Percentiles rank a stretch among this genome's conserved stretches.
These are phyloP conservation scores for Eptesicus fuscus DNA, from an alignment of 2,113 vertebrate genomes.

Conservation along the genomic window DNA sequence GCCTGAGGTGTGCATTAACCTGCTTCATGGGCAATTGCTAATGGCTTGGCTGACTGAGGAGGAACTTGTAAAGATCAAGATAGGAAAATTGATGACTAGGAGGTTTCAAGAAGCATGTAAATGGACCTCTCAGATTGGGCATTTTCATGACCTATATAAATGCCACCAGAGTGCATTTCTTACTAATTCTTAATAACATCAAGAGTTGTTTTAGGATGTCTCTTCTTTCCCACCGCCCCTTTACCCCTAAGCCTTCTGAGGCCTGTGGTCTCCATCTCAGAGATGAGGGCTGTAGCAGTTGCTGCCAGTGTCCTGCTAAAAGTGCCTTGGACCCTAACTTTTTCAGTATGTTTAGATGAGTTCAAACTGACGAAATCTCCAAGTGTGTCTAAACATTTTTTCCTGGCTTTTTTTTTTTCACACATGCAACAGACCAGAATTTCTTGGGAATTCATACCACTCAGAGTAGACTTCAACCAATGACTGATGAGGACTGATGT, in stretches of 20 bases:
- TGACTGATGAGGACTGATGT: background rate
- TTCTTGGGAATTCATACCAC: background rate
- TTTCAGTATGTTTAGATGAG: background rate
- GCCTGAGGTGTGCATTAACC: background rate
- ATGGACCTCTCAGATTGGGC: background rate
- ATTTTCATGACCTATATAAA: background rate
- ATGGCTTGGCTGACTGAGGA: background rate
- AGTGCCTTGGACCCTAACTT: background rate
- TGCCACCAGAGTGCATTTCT: background rate
- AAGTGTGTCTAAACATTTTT: background rate
- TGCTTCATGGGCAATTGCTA: background rate
- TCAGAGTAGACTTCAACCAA: background rate
- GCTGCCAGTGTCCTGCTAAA: background rate
- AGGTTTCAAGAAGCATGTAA: background rate
- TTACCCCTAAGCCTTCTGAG: background rate
- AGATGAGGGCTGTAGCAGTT: background rate
- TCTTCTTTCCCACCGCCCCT: fast-evolving
- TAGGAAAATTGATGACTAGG: background rate
- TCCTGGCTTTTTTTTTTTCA: background rate
- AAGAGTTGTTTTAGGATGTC: background rate
- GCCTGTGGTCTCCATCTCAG: background rate
- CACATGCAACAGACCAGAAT: background rate
- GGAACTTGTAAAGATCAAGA: background rate
- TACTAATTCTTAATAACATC: background rate
- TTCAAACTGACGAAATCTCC: background rate